Evolutionary conservation across 2,888 invertebrate species (phyloP).

Genomic region (Dysmachus trigonus): DNA sequence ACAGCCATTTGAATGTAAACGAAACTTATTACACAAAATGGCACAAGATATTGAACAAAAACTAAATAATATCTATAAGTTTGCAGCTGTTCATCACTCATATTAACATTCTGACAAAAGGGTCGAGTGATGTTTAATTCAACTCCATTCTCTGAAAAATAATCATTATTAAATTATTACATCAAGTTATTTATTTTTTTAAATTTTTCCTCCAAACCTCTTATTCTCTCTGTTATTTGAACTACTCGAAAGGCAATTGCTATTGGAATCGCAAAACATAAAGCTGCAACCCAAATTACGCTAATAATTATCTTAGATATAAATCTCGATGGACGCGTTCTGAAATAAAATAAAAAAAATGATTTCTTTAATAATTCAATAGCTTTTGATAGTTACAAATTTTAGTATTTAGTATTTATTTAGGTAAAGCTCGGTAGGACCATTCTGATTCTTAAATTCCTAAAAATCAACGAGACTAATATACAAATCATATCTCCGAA

Average conservation of each 20-base stretch:
- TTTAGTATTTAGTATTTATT: no score
- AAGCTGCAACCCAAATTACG: slow-evolving; percentile 77
- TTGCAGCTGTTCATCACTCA: slow-evolving; percentile 65
- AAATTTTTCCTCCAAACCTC: slow-evolving; percentile 51
- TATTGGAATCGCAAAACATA: slow-evolving; percentile 75
- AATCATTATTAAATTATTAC: not conserved
- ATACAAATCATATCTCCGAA: no score
- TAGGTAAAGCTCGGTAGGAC: no score
- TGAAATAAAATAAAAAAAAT: slow-evolving; percentile 60
- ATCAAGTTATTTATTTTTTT: not conserved
- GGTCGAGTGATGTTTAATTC: slow-evolving; percentile 63
- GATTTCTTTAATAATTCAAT: not conserved
- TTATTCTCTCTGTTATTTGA: slow-evolving; percentile 58
- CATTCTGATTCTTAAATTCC: no score
- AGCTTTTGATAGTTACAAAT: no score
- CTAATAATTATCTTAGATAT: slow-evolving; percentile 78
- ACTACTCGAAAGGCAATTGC: slow-evolving; percentile 63
- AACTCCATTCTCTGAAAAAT: slow-evolving; percentile 56
- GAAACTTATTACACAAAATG: slow-evolving; percentile 81
- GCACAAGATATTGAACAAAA: slow-evolving; percentile 77
- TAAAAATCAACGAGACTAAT: no score
- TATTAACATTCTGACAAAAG: slow-evolving; percentile 67
- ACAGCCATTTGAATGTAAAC: slow-evolving; percentile 83
- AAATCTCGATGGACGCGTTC: slow-evolving; percentile 77
- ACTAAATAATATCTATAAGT: slow-evolving; percentile 67